Evolutionary conservation across 53 echinoderm and acorn worm genomes (phyloP).

Genomic region (Apostichopus leukothele): DNA sequence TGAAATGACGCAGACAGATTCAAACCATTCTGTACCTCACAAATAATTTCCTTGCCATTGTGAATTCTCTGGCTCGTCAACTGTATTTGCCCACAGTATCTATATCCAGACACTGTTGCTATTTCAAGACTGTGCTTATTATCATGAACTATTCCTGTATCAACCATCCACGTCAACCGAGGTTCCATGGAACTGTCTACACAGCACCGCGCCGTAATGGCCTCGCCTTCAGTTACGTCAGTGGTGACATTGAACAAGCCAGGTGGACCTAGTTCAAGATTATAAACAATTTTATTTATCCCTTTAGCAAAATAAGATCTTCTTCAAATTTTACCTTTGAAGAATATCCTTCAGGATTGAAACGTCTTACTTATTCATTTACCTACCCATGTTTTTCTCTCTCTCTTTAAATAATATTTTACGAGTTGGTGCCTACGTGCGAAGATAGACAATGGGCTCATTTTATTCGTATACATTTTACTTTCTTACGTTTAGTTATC

Average conservation of each 20-base stretch:
- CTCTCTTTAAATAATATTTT: too few species aligned
- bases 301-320: too few species aligned
- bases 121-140: background rate
- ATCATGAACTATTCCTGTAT: background rate
- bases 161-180: background rate
- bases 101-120: background rate
- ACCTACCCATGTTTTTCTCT: too few species aligned
- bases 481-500: too few species aligned
- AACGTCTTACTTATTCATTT: too few species aligned
- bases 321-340: too few species aligned
- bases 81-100: background rate
- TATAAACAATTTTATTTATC: too few species aligned
- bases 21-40: background rate
- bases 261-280: background rate
- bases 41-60: background rate
- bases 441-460: too few species aligned
- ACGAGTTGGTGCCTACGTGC: too few species aligned
- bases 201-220: background rate
- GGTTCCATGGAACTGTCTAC: background rate
- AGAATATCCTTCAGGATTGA: too few species aligned
- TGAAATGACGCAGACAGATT: background rate
- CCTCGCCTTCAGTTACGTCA: background rate
- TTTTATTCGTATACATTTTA: too few species aligned
- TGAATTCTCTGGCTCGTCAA: background rate
- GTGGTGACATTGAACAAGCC: background rate